Evolutionary conservation across 2,113 vertebrate species (phyloP).

Genomic region (Pomatorhinus ruficollis): DNA sequence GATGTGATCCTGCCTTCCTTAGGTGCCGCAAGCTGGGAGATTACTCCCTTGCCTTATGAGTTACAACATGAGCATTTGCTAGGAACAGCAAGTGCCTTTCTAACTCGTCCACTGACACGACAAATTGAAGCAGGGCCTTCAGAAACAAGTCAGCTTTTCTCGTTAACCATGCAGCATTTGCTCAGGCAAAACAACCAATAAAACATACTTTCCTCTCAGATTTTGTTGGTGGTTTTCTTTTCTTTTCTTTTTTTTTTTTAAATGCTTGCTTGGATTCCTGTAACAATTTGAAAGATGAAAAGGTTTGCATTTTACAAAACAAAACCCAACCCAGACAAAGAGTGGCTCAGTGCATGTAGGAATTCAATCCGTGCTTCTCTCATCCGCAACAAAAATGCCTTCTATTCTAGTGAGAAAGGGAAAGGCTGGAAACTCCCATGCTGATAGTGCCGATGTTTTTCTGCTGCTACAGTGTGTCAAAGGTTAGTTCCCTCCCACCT

Average conservation of each 20-base stretch:
- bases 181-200: not conserved
- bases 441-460: constrained; percentile 30
- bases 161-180: not conserved
- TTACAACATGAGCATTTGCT: not conserved
- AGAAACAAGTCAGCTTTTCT: constrained; percentile 10
- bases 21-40: not conserved
- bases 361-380: constrained; percentile 38
- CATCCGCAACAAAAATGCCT: constrained; percentile 26
- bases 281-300: constrained; percentile 39
- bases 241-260: not conserved
- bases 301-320: not conserved
- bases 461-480: constrained; percentile 24
- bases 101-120: not conserved
- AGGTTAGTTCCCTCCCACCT: constrained; percentile 48
- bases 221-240: no score
- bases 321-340: not conserved
- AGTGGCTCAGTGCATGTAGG: not conserved
- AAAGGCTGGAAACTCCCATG: constrained; percentile 51
- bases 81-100: not conserved
- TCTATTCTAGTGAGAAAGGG: constrained; percentile 31
- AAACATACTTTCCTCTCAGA: not conserved
- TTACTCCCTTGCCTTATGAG: not conserved
- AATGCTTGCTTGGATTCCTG: not conserved
- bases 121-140: not conserved
- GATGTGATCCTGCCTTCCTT: not conserved